Evolutionary conservation across 2,888 invertebrate species (phyloP), one percentile per base, ranked within the genome.

Genomic region (Cyclophora punctaria): DNA sequence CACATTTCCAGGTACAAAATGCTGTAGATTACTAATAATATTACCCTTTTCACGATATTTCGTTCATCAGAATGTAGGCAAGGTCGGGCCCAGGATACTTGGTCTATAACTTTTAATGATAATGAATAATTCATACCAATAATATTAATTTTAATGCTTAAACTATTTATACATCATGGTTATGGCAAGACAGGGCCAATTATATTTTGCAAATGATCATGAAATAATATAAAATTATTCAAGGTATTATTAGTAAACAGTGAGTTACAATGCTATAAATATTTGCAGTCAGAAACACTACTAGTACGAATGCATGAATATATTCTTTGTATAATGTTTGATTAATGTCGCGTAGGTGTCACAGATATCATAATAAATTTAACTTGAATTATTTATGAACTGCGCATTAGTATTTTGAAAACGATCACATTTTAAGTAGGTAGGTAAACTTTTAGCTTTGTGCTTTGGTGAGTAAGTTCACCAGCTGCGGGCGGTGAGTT

Each of bases 261-360:
- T 37, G 5, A 37, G 37, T 37, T 37, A 37, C 37, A 5, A 37
- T 37, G 37, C 37, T 5, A 37, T 37, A 37, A 37, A 37, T 37
- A 37, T 37, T 4, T 37, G 37, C 4, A 37, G 37, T 5, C 4
- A 37, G 37, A 5, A 37, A 37, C 37, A 37, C 4, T 37, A 37
- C 37, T 37, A 20, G 20, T 20, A 20, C 20, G 20, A 20, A 20
- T 20, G 20, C 20, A 37, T 51, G 49, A 66, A 54, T 64, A 51
- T 69, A 63, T 48, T 57, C 64, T 64, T 61, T 62, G 62, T 59
- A 60, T 53, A 57, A 54, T 46, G 51, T 46, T 56, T 68, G 70
- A 71, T 71, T 66, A 64, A 69, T 71, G 66, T 65, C 57, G 62
- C 59, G 59, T 64, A 64, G 63, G 61, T 58, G 54, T 62, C 60